Evolutionary conservation across 2,888 invertebrate species (phyloP), one percentile per base, ranked within the genome.

Genomic region (Drosophila neonasuta): DNA sequence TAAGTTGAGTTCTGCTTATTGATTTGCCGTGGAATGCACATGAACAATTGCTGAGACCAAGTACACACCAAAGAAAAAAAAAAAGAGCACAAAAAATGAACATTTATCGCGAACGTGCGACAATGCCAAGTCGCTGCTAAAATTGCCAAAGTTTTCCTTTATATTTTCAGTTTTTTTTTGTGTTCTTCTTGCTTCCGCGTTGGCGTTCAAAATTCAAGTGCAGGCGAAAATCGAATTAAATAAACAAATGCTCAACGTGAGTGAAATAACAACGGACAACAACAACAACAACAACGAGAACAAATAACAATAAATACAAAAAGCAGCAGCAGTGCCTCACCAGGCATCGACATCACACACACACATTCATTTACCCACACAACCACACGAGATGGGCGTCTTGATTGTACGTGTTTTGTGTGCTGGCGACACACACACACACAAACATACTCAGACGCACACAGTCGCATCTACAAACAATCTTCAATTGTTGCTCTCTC

Each of bases 211-310:
- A 65, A 77, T 72, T 77, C 74, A 71, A 77, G 69, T 75, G 71
- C 71, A 71, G 52, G 61, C 79, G 54, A 72, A 86, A 90, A 90
- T 90, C 90, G 90, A 90, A 90, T 90, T 90, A 90, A 90, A 90
- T 90, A 90, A 90, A 90, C 90, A 90, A 90, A 90, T 89, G 89
- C 88, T 87, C 89, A 90, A 90, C 90, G 90, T 90, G 90, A 89
- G 85, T 72, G 69, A 89, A 90, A 88, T 90, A 78, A 80, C 69
- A 82, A 90, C 63, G 41, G 50, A 39, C n/a, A 48, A 34, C 55
- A 71, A 60, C 50, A 71, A 60, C 50, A 71, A 58, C 57, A 48
- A 61, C 54, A 62, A 56, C 55, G 15, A 15, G 39, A 71, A 63
- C 54, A 69, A 44, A 69, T 60, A 57, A 59, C 61, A 61, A 55